Evolutionary conservation across 1,140 invertebrate species (phyloP).

Genomic region (Hydropsyche tenuis): DNA sequence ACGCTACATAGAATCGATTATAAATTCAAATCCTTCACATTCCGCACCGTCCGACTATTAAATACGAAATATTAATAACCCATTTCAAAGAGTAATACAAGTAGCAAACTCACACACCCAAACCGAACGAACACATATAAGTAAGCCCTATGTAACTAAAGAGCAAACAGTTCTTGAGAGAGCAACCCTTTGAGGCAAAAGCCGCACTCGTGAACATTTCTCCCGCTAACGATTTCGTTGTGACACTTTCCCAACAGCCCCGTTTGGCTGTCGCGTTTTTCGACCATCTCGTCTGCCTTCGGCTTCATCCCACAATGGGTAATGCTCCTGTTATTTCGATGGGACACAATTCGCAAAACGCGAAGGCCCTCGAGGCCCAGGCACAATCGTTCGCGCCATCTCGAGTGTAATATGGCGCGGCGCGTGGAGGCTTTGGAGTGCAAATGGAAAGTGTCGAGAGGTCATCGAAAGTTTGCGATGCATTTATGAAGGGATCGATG

Average conservation of each 20-base stretch:
- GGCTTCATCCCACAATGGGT: background rate
- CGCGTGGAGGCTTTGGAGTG: background rate
- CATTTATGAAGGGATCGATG: too few species aligned
- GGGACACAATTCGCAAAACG: background rate
- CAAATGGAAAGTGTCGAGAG: slow-evolving; percentile 16
- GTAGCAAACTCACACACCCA: too few species aligned
- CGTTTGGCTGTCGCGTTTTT: too few species aligned
- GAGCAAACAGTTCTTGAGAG: slow-evolving; percentile 28
- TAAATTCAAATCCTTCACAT: too few species aligned
- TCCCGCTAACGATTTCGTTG: slow-evolving; percentile 39
- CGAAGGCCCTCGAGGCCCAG: background rate
- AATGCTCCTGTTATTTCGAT: background rate
- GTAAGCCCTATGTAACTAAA: slow-evolving; percentile 12
- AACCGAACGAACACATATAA: slow-evolving; percentile 10
- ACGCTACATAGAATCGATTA: too few species aligned
- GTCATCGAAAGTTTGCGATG: slow-evolving; percentile 27
- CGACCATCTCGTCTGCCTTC: background rate
- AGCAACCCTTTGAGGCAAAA: slow-evolving; percentile 26
- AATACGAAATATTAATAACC: too few species aligned
- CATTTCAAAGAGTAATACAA: too few species aligned
- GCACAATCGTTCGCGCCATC: background rate
- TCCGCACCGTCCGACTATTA: too few species aligned
- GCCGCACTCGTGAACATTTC: slow-evolving; percentile 30
- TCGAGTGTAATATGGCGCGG: background rate
- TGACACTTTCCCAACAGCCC: slow-evolving; percentile 24